Evolutionary conservation across 2,888 invertebrate genomes (phyloP).

Genomic region (Epirrhoe alternata): DNA sequence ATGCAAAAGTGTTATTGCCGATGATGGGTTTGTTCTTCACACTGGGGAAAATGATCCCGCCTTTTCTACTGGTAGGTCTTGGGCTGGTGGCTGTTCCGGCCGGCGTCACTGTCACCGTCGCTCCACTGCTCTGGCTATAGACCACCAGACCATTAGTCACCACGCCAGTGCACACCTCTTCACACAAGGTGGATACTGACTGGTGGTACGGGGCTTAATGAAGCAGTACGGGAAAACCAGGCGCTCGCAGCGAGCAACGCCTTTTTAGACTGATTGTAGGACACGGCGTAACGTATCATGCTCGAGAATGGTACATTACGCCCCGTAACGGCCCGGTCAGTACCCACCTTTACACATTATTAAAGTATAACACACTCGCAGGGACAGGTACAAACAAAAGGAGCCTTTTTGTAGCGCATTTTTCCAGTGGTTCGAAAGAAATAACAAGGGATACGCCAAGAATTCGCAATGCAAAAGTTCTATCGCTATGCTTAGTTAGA

Average conservation of each 20-base stretch:
- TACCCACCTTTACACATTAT: constrained; percentile 17
- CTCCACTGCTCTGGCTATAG: constrained; percentile 79
- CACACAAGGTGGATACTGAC: constrained; percentile 8
- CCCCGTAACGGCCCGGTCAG: no score
- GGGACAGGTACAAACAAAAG: constrained; percentile 50
- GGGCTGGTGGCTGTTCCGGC: constrained; percentile 64
- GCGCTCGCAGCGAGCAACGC: no score
- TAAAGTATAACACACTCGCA: constrained; percentile 35
- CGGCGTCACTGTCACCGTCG: constrained; percentile 73
- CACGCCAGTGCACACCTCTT: constrained; percentile 48
- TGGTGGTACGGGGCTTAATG: no score
- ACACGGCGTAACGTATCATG: no score
- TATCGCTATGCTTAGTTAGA: constrained; percentile 54
- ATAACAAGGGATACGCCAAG: constrained; percentile 43
- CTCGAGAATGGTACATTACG: no score
- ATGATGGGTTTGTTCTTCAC: constrained; percentile 95
- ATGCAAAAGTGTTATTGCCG: constrained; percentile 92
- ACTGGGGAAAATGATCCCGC: constrained; percentile 95
- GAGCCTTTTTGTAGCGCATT: no score
- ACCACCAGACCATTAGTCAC: constrained; percentile 74
- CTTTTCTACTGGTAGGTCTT: constrained; percentile 86
- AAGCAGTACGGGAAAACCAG: no score
- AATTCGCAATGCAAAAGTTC: constrained; percentile 31
- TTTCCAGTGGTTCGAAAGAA: no score
- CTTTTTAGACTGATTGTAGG: no score